Evolutionary conservation across 2,888 invertebrate genomes (phyloP).

Genomic region (Campoplex capitator): DNA sequence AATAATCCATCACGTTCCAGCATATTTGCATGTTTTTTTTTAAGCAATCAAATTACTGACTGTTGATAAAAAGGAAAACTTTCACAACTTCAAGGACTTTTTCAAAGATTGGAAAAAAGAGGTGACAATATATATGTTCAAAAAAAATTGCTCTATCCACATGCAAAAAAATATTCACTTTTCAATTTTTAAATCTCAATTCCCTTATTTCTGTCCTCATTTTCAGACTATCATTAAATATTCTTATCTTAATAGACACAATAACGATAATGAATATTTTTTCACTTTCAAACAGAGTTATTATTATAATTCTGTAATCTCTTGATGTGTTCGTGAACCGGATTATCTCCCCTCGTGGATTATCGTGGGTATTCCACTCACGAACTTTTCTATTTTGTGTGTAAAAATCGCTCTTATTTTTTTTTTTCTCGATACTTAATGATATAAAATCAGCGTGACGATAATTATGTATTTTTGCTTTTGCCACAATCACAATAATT

Average conservation of each 20-base stretch:
- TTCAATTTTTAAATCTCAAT: not conserved
- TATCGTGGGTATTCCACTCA: not conserved
- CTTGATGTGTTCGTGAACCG: slow-evolving; percentile 1
- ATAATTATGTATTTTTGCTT: not conserved
- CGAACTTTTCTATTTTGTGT: not conserved
- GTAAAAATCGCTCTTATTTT: not conserved
- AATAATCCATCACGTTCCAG: not conserved
- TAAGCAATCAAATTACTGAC: not conserved
- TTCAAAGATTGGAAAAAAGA: not conserved
- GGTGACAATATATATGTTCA: not conserved
- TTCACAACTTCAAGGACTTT: not conserved
- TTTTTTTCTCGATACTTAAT: not conserved
- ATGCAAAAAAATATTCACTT: not conserved
- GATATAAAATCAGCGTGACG: not conserved
- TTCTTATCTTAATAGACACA: not conserved
- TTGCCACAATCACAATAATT: not conserved
- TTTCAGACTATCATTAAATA: not conserved
- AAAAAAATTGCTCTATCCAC: too few species aligned
- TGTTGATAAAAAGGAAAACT: not conserved
- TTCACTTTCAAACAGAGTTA: not conserved
- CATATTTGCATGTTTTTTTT: not conserved
- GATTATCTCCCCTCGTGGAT: not conserved
- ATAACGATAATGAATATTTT: not conserved
- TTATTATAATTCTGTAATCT: not conserved
- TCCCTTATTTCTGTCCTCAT: not conserved